Evolutionary conservation across 2,888 invertebrate species (phyloP), one percentile per base, ranked within the genome.

Genomic region (Anarsia innoxiella): DNA sequence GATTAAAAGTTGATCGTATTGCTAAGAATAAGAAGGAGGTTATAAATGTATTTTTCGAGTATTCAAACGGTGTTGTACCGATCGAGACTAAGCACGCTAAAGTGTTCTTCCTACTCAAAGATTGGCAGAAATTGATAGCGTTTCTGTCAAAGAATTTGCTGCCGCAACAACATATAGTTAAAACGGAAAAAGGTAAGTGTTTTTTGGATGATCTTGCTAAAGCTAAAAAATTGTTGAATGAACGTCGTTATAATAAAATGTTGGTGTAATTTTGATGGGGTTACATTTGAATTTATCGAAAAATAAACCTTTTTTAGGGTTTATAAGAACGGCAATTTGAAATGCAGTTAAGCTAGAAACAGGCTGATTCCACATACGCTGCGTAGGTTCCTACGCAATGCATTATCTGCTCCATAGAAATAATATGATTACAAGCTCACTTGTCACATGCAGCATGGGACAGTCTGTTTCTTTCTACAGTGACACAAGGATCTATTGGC

Each of bases 61-160:
- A 83, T 42, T 83, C 83, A 0, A 68, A 68, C 36, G 76, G 68
- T 0, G 46, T 49, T 1, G 41, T 80, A 1, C 83, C 83, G 0
- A 40, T 69, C 0, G 83, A 83, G 37, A 79, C 76, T 0, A 58
- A 60, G 8, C 60, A 67, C 3, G 67, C 66, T 2, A 68, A 65
- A 32, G 60, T 52, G 0, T 83, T 73, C 46, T 63, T 66, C 45
- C 42, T 84, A 0, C 49, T 83, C 1, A 74, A 68, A 27, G 82
- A 84, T 40, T 83, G 78, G 77, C 72, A 82, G 44, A 79, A 77
- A 29, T 50, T 84, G 2, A 73, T 83, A 40, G 65, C 79, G 6
- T 66, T 70, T 53, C 40, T 84, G 23, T 82, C 82, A 0, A 78
- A 73, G 52, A 71, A 82, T 48, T 42, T 83, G 48, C 44, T 78